Percentiles rank a stretch among this genome's conserved stretches.
Evolutionary conservation across 2,797 vertebrate species (phyloP).

Genomic region (Podargus strigoides): DNA sequence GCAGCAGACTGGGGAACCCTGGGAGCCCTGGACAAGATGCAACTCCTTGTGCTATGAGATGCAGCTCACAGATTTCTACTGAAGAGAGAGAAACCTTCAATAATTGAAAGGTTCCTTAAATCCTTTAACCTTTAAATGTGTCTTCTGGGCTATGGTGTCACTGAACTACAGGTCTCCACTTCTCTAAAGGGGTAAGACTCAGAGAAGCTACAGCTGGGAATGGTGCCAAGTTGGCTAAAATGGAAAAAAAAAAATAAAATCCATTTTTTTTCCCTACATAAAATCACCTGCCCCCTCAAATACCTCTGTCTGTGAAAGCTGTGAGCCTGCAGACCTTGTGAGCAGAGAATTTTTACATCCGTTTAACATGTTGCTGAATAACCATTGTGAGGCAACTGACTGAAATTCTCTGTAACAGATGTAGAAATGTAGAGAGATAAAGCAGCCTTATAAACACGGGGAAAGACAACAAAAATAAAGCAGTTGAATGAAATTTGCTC

Average conservation of each 20-base stretch:
- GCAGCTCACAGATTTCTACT: background rate
- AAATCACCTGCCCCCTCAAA: background rate
- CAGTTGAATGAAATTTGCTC: background rate
- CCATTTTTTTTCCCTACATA: background rate
- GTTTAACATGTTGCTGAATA: background rate
- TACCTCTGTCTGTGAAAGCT: background rate
- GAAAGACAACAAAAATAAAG: background rate
- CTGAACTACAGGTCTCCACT: background rate
- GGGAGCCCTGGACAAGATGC: background rate
- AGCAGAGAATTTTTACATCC: background rate
- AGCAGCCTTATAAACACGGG: background rate
- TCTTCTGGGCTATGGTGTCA: background rate
- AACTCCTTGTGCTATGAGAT: background rate
- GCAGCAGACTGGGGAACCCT: background rate
- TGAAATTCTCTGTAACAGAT: background rate
- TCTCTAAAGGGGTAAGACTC: background rate
- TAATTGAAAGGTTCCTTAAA: background rate
- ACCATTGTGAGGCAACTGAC: background rate
- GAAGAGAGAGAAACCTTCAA: background rate
- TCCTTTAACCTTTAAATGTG: background rate
- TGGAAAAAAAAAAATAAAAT: rapidly evolving
- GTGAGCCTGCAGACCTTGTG: background rate
- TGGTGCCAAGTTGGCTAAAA: background rate
- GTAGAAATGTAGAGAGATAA: background rate
- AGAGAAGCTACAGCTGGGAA: background rate